Percentiles rank a stretch among this genome's conserved stretches.
These are phyloP conservation scores for Lucilia sericata DNA, from an alignment of 1,140 invertebrate genomes.

Conservation along the genomic window DNA sequence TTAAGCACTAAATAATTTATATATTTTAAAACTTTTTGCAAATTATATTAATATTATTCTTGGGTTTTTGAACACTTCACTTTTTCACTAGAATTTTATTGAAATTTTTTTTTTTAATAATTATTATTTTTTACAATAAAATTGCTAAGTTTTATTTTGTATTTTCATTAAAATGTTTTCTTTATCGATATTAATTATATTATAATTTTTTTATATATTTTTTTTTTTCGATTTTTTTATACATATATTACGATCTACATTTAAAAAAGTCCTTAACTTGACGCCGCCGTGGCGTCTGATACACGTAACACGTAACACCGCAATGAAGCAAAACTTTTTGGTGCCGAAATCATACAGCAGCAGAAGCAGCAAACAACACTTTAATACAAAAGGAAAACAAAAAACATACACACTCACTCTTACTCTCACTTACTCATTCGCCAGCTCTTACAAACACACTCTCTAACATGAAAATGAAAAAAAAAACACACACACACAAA, in stretches of 20 bases:
- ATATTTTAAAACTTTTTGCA: not conserved
- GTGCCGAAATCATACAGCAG: conserved; percentile 35
- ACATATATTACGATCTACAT: not conserved
- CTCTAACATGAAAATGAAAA: not conserved
- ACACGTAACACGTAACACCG: conserved; percentile 68
- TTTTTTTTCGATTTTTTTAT: not conserved
- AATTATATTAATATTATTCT: not conserved
- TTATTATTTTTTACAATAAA: not conserved
- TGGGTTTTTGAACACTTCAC: not conserved
- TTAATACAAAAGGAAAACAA: conserved; percentile 36
- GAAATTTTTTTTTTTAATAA: conserved; percentile 1
- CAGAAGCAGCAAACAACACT: conserved; percentile 34
- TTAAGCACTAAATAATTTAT: not conserved
- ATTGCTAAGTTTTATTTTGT: conserved; percentile 1
- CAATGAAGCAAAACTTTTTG: conserved; percentile 58
- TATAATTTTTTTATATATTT: not conserved
- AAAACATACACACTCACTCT: conserved; percentile 27
- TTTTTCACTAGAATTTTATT: not conserved
- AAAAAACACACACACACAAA: not conserved
- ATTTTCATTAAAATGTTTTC: not conserved
- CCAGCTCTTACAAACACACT: not conserved
- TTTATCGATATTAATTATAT: not conserved
- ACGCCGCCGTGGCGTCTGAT: conserved; percentile 63
- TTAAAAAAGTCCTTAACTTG: conserved; percentile 39
- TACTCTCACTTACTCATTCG: not conserved